Conservation (phyloP, 1,140 invertebrate species). For the Lutraria rhynchaena region DNA sequence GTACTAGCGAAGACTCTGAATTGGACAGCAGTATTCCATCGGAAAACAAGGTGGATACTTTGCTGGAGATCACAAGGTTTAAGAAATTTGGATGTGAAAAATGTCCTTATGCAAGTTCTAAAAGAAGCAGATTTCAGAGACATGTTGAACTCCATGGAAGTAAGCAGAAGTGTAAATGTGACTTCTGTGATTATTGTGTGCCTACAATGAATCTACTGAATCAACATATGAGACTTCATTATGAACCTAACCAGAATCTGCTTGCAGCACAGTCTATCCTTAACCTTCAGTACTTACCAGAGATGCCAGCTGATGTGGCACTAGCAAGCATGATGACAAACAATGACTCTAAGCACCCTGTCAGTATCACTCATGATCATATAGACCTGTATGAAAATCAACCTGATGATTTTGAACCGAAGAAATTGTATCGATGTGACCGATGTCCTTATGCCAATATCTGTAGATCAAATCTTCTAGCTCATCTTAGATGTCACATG, state of each 20-base stretch:
- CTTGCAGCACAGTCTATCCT: constrained; percentile 78
- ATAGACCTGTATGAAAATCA: constrained; percentile 79
- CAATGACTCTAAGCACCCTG: constrained; percentile 70
- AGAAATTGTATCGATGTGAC: constrained; percentile 85
- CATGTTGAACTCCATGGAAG: constrained; percentile 93
- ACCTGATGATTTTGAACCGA: constrained; percentile 78
- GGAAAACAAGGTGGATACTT: constrained; percentile 73
- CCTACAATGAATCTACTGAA: constrained; percentile 81
- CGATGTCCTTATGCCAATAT: constrained; percentile 90
- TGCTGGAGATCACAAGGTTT: constrained; percentile 77
- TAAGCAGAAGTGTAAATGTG: constrained; percentile 91
- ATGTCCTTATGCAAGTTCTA: constrained; percentile 94
- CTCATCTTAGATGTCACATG: constrained; percentile 89
- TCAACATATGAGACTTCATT: constrained; percentile 79
- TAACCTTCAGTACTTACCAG: constrained; percentile 77
- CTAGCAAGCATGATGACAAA: constrained; percentile 75
- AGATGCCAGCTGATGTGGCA: constrained; percentile 80
- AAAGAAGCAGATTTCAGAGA: constrained; percentile 91
- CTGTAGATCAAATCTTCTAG: constrained; percentile 88
- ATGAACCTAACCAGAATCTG: constrained; percentile 80
- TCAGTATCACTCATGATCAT: constrained; percentile 79
- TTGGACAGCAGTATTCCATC: constrained; percentile 57
- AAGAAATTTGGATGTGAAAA: constrained; percentile 84
- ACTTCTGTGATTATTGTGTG: constrained; percentile 94
- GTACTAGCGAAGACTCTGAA: constrained; percentile 59